Base-by-base conservation (phyloP, 92 coral and sea anemone species). In the Porites cylindrica region DNA sequence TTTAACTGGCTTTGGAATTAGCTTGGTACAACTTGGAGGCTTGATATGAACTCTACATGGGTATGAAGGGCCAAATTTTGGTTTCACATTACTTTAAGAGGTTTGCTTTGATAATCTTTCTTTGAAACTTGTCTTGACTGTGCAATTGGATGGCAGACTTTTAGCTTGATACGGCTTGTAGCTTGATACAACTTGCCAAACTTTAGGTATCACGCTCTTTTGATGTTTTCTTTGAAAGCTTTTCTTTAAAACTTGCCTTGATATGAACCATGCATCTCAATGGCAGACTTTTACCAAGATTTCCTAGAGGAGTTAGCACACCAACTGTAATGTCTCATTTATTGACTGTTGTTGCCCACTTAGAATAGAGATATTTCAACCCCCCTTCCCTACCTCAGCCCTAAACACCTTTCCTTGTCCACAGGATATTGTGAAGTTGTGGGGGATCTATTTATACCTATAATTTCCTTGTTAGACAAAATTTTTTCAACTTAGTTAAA, bases 161-260 rank as follows among this genome's bases (percentile, higher is more conserved):
- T 56, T 56, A 56, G 14, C 16, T 56, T 56, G 16, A 56, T 56
- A 14, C 61, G 8, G 16, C 61, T 11, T 20, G 56, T 54, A 51
- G 38, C 79, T 75, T 53, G 79, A 3, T 4, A 53, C 43, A 51
- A 20, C 79, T 72, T 72, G 76, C 26, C 62, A 69, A 56, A 53
- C 76, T 56, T 56, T 72, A n/a, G 24, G 51, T 7, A 13, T 67
- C n/a, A 23, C 2, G 14, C 17, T 72, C 43, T 59, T 56, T 70
- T 19, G 13, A 70, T n/a, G 56, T 82, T 71, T 71, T 56, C 13
- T 21, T 54, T 38, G 47, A 67, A 56, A 14, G 59, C 85, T 67
- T 81, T 81, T 51, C 85, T 81, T 69, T 67, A 20, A 81, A 54
- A 81, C 86, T 82, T 82, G 78, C n/a, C 86, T 38, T 80, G 75